These are phyloP conservation scores for Hydrotaea cyrtoneurina DNA, from an alignment of 2,888 invertebrate genomes.

Conservation along the genomic window DNA sequence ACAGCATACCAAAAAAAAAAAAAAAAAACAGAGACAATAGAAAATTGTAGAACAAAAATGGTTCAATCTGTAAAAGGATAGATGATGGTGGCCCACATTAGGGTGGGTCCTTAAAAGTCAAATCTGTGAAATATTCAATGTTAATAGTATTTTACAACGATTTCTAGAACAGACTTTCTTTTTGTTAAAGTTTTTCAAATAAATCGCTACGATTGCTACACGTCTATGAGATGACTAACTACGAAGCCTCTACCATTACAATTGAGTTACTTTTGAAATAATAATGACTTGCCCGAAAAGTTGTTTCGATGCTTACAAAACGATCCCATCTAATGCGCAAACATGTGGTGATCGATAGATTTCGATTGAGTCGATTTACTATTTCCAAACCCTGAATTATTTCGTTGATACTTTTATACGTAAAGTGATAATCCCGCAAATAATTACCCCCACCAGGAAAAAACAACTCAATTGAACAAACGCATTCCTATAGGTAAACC, in stretches of 20 bases:
- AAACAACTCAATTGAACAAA: background rate
- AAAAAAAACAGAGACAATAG: slow-evolving; percentile 45
- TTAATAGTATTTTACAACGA: too few relatives aligned
- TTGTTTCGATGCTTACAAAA: too few relatives aligned
- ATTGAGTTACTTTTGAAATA: too few relatives aligned
- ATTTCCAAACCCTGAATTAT: background rate
- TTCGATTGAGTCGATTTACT: slow-evolving; percentile 21
- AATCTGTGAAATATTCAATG: too few relatives aligned
- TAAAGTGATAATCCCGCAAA: slow-evolving; percentile 48
- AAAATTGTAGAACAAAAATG: background rate
- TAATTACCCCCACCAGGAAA: slow-evolving; percentile 10
- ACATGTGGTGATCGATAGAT: slow-evolving; percentile 10
- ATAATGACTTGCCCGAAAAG: too few relatives aligned
- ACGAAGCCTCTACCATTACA: too few relatives aligned
- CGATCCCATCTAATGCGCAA: background rate
- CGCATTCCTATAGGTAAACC: background rate
- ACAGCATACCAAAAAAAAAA: slow-evolving; percentile 40
- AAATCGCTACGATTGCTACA: too few relatives aligned
- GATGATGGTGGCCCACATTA: background rate
- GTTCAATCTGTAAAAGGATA: slow-evolving; percentile 14
- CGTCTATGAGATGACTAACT: too few relatives aligned
- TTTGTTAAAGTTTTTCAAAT: too few relatives aligned
- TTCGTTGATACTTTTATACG: slow-evolving; percentile 7
- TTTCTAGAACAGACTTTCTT: too few relatives aligned
- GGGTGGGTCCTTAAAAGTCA: too few relatives aligned